Conservation (phyloP, 2,113 vertebrate species). For the Prolemur simus region DNA sequence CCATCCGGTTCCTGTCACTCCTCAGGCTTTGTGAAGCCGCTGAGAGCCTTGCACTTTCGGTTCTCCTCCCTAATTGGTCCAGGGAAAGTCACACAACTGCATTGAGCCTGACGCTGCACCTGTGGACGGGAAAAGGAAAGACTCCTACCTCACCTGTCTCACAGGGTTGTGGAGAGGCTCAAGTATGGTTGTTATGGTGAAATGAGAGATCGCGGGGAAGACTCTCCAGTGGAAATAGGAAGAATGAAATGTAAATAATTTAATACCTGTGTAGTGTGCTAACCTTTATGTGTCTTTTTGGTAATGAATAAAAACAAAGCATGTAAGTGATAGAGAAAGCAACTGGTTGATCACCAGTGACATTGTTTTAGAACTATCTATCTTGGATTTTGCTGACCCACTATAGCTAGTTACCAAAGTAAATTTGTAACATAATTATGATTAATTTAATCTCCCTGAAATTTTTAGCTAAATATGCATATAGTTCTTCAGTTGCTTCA, state of each 20-base stretch:
- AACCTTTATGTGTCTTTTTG: constrained; percentile 1
- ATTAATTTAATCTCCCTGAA: not conserved
- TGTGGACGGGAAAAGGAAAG: not conserved
- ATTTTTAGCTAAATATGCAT: not conserved
- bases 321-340: not conserved
- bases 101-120: fast-evolving
- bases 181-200: fast-evolving
- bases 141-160: too few species aligned
- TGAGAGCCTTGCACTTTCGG: not conserved
- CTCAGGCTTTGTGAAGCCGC: not conserved
- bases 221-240: not conserved
- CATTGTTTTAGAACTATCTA: not conserved
- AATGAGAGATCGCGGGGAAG: too few species aligned
- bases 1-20: too few species aligned
- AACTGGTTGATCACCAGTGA: not conserved
- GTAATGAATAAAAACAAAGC: not conserved
- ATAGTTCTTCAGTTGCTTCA: not conserved
- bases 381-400: not conserved
- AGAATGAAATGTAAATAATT: not conserved
- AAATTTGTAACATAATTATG: not conserved
- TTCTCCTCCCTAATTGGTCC: too few species aligned
- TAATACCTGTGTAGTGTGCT: fast-evolving
- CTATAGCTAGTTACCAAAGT: not conserved
- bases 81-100: not conserved
- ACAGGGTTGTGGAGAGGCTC: not conserved